Evolutionary conservation across 2,888 invertebrate genomes (phyloP), one percentile per base, ranked within the genome.

Genomic region (Lithosia quadra): DNA sequence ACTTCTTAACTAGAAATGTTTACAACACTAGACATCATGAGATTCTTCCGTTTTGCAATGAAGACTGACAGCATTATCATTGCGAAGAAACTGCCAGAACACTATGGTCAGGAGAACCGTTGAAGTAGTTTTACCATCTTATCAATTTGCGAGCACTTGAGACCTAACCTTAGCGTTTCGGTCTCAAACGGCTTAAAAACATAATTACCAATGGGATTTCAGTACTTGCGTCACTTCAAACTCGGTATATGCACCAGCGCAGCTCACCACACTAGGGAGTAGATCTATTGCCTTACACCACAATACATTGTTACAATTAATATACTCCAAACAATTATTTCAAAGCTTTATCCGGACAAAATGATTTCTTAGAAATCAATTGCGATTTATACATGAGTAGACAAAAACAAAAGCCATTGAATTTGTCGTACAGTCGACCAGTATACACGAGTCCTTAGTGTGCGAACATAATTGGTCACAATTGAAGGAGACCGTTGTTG

Each of bases 401-500:
- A 33, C 72, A 69, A 57, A 57, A 79, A 79, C 82, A 81, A 79
- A 74, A 68, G 72, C 82, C 49, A 76, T 81, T 74, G 72, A 79
- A 81, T 79, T 74, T 61, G 65, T 72, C 66, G 67, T 49, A 13
- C 21, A 63, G 67, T 65, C 68, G 63, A 53, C 49, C 39, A 43
- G 59, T 79, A 56, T 65, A 22, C 64, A 63, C 57, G 5, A 43
- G 18, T 53, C 83, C 81, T 84, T 71, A 72, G 72, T 77, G 74
- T 53, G 82, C 79, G 75, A 81, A 86, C 82, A 89, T 90, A 92
- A 92, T 92, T 92, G 91, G 85, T 84, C 79, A 79, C 92, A 92
- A 92, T 92, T 92, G 91, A 84, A 79, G 78, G 75, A 68, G 77
- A 77, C 84, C 79, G 76, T 82, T 83, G 87, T 82, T 86, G 87